phyloP scores from a whole-genome alignment of 2,113 vertebrate genomes.

The Paradoxurus hermaphroditus region DNA sequence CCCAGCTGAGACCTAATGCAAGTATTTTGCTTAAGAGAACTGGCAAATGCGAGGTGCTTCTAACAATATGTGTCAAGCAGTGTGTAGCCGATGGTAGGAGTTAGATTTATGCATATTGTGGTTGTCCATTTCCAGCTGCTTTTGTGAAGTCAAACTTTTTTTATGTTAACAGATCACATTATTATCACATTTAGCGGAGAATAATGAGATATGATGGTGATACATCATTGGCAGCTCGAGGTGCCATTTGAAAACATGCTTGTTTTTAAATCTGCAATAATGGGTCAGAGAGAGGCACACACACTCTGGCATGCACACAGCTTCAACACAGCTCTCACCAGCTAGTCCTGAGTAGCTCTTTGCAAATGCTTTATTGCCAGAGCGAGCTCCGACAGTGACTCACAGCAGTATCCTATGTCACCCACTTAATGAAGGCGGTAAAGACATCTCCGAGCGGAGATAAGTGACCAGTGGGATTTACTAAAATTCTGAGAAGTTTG shows the following conservation, averaged over 20 bases:
- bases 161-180: constrained; percentile 84
- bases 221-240: constrained; percentile 76
- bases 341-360: constrained; percentile 28
- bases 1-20: constrained; percentile 79
- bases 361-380: constrained; percentile 50
- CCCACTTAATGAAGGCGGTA: neutral
- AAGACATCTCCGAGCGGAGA: neutral
- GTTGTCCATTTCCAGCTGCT: constrained; percentile 84
- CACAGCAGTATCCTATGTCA: neutral
- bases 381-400: neutral
- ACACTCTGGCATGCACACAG: neutral
- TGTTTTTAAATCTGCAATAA: constrained; percentile 75
- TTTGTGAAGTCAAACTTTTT: constrained; percentile 83
- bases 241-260: constrained; percentile 75
- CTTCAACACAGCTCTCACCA: constrained; percentile 21
- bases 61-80: constrained; percentile 79
- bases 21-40: constrained; percentile 77
- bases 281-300: constrained; percentile 61
- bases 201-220: constrained; percentile 77
- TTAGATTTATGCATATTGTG: constrained; percentile 80
- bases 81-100: constrained; percentile 74
- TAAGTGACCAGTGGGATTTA: neutral
- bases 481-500: constrained; percentile 15
- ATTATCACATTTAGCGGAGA: constrained; percentile 82
- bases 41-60: constrained; percentile 79